Evolutionary conservation across 2,113 vertebrate genomes (phyloP), one percentile per base, ranked within the genome.

Genomic region (Oreamnos americanus): DNA sequence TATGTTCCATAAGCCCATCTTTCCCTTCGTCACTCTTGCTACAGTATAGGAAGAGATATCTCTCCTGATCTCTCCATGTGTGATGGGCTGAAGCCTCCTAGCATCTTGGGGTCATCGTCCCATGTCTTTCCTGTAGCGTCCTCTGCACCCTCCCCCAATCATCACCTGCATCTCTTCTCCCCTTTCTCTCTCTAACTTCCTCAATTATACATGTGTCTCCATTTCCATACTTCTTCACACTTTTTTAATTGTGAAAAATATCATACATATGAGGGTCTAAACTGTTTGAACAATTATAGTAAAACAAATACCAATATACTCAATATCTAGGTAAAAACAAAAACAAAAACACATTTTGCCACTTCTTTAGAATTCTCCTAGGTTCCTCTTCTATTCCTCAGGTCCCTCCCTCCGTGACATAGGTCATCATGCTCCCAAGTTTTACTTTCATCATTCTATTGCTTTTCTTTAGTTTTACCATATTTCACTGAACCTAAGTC

Each of bases 341-440:
- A 15, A 33, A 47, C 33, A 76, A 16, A 45, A 30, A 45, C 45
- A 45, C 26, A 16, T 33, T 15, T 47, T 25, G 71, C 30, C 14
- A 2, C 51, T 2, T n/a, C 33, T 71, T 81, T 3, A 49, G 43
- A 62, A 86, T n/a, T 33, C 45, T 78, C 5, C 36, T 47, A 25
- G 23, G 4, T 9, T 8, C 16, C 33, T 8, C 14, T 39, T 71
- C 51, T 5, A 0, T 45, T n/a, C 13, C 1, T 26, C 4, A 33
- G 14, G 5, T 25, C 62, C 30, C 23, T 47, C 14, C 39, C n/a
- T 58, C n/a, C 11, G 55, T 55, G 60, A 64, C 30, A 19, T 7
- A n/a, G 21, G 6, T 60, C 9, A 47, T 43, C 12, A 1, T 4
- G n/a, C 5, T 45, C 47, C 16, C 26, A 6, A 28, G 19, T 60